Evolutionary conservation across 2,113 vertebrate species (phyloP).

Genomic region (Pluvialis apricaria): DNA sequence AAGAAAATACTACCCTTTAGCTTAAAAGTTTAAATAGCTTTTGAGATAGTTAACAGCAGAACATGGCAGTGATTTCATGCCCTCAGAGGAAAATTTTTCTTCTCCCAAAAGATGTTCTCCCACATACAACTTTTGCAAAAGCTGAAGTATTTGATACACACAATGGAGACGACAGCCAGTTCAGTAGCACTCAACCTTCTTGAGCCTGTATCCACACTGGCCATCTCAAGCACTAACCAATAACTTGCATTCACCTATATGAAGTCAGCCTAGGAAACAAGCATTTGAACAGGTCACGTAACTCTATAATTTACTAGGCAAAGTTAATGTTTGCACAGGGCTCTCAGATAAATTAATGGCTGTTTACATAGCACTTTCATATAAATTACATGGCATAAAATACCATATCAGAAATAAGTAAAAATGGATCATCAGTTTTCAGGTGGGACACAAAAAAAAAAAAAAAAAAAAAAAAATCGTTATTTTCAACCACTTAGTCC

Average conservation of each 20-base stretch:
- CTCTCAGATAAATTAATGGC: background rate
- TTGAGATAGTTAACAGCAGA: background rate
- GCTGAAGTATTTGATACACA: background rate
- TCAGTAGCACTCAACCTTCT: background rate
- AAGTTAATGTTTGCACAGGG: background rate
- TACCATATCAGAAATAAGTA: background rate
- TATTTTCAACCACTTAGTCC: background rate
- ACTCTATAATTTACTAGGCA: background rate
- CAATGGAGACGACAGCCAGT: background rate
- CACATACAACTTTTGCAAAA: background rate
- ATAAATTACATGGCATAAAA: background rate
- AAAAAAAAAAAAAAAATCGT: background rate
- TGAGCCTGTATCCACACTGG: background rate
- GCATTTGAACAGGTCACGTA: background rate
- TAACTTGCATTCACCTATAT: background rate
- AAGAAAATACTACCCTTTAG: background rate
- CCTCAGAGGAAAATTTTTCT: background rate
- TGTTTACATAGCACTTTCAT: background rate
- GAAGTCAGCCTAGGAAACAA: background rate
- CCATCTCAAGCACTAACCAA: background rate
- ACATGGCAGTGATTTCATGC: background rate
- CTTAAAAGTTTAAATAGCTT: background rate
- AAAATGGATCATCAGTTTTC: background rate
- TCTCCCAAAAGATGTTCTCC: background rate
- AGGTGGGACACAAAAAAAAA: background rate